Conservation (phyloP, 2,113 vertebrate species). For the Aegotheles bennettii region DNA sequence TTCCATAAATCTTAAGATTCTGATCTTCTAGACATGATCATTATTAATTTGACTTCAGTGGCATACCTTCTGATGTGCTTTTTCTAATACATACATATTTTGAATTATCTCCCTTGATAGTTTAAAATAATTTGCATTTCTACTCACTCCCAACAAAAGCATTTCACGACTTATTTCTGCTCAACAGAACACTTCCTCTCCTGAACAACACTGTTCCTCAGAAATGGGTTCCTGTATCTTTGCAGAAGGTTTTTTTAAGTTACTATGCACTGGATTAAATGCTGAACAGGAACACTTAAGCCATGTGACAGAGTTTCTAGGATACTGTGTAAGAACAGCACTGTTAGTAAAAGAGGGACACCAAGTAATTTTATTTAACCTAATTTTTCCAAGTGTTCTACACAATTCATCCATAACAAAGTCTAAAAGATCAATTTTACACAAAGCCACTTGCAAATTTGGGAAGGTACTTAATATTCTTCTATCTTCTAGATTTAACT, state of each 20-base stretch:
- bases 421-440: not conserved
- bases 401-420: slow-evolving; percentile 11
- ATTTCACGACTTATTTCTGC: not conserved
- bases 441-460: not conserved
- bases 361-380: slow-evolving; percentile 59
- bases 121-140: not conserved
- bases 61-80: not conserved
- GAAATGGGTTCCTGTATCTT: slow-evolving; percentile 15
- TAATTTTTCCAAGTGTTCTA: slow-evolving; percentile 28
- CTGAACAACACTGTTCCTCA: not conserved
- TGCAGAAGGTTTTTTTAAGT: slow-evolving; percentile 9
- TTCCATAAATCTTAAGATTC: not conserved
- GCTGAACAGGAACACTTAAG: slow-evolving; percentile 34
- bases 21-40: not conserved
- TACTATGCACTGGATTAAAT: slow-evolving; percentile 49
- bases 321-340: slow-evolving; percentile 30
- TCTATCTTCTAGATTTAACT: not conserved
- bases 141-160: not conserved
- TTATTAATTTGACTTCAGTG: not conserved
- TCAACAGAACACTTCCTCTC: not conserved
- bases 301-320: slow-evolving; percentile 43
- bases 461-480: not conserved
- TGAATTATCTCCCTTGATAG: not conserved
- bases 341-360: slow-evolving; percentile 48
- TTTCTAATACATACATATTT: not conserved